A percentile compares a stretch with the other conserved stretches of the same genome.
Conservation (phyloP, 1,140 invertebrate species). For the Laupala kohalensis region DNA sequence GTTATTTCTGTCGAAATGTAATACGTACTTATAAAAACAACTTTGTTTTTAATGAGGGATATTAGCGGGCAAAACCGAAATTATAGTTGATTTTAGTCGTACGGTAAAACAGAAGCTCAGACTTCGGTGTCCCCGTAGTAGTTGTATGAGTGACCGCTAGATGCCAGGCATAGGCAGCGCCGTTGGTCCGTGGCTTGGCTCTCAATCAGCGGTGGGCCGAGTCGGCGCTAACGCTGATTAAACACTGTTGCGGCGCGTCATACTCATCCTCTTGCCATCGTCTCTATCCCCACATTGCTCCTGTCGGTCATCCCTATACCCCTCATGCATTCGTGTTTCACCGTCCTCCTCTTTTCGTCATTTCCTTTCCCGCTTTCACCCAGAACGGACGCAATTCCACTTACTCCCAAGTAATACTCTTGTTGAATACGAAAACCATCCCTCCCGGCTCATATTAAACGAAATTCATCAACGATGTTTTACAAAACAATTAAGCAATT, state of each 20-base stretch:
- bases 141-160: too few species aligned
- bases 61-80: too few species aligned
- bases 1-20: too few species aligned
- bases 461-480: neutral
- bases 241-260: neutral
- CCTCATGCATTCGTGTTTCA: too few species aligned
- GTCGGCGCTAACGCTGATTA: neutral
- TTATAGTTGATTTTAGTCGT: too few species aligned
- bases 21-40: too few species aligned
- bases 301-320: too few species aligned
- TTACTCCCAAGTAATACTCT: neutral
- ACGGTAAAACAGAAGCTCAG: too few species aligned
- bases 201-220: neutral
- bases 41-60: too few species aligned
- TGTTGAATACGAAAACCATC: neutral
- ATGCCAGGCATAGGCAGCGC: neutral
- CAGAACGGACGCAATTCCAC: neutral
- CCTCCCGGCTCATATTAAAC: neutral
- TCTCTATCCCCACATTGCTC: neutral
- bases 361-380: too few species aligned
- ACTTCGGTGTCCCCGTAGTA: too few species aligned
- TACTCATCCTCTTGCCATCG: neutral
- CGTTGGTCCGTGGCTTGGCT: neutral
- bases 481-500: neutral
- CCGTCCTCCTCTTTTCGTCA: neutral